These are phyloP conservation scores for Caenorhabditis doughertyi DNA, from an alignment of 2,888 invertebrate genomes.

Conservation along the genomic window DNA sequence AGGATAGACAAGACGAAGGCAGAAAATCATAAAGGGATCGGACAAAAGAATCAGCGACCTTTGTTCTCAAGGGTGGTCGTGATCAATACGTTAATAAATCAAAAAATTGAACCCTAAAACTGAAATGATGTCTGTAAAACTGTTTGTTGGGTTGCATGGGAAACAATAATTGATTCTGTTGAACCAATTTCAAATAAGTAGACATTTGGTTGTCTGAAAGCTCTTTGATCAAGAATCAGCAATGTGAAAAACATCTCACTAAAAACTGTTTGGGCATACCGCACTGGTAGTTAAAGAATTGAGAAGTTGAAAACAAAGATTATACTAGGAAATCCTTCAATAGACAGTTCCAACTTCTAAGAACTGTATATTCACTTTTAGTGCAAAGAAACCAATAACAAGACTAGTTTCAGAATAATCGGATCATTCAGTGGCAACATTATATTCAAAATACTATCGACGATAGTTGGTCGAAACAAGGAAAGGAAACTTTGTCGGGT, in stretches of 20 bases:
- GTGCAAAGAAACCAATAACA: background rate
- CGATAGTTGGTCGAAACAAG: slow-evolving; percentile 27
- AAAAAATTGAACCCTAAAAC: no score
- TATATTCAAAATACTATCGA: background rate
- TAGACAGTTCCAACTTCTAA: background rate
- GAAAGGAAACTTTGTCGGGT: background rate
- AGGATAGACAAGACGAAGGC: background rate
- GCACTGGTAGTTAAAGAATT: background rate
- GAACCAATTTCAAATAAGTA: no score
- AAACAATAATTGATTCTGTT: background rate
- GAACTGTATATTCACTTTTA: background rate
- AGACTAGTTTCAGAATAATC: slow-evolving; percentile 12
- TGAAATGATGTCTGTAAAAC: no score
- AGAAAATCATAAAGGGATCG: background rate
- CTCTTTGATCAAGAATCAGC: no score
- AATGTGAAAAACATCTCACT: slow-evolving; percentile 12
- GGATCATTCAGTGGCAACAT: slow-evolving; percentile 6
- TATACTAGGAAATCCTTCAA: background rate
- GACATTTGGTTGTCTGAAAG: no score
- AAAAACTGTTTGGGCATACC: slow-evolving; percentile 14
- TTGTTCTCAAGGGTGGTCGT: slow-evolving; percentile 19
- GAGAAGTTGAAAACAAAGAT: background rate
- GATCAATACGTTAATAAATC: background rate
- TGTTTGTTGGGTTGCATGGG: no score
- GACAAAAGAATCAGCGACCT: slow-evolving; percentile 1